Evolutionary conservation across 2,888 invertebrate species (phyloP).

Genomic region (Amblyteles armatorius): DNA sequence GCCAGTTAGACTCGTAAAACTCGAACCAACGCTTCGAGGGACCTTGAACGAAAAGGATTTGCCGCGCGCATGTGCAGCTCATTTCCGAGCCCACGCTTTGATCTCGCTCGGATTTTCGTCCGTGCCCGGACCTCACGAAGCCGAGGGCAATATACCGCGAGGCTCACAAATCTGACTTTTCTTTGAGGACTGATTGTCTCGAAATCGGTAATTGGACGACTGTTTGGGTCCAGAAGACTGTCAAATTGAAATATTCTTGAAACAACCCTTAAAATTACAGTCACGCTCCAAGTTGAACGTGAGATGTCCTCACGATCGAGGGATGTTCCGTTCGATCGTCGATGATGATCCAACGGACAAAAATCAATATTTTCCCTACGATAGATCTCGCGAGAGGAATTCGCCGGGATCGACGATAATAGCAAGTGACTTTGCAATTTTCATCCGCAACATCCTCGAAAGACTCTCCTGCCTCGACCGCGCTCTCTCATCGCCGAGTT

Average conservation of each 20-base stretch:
- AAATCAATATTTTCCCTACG: neutral
- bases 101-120: slow-evolving; percentile 11
- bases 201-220: neutral
- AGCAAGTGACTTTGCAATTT: neutral
- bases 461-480: slow-evolving; percentile 11
- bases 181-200: neutral
- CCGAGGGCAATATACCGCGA: neutral
- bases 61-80: slow-evolving; percentile 10
- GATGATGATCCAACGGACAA: neutral
- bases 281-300: neutral
- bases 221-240: neutral
- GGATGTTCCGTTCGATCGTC: neutral
- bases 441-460: slow-evolving; percentile 19
- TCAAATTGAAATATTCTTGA: neutral
- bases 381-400: neutral
- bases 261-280: neutral
- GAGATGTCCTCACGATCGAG: neutral
- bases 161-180: neutral
- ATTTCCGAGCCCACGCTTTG: slow-evolving; percentile 25
- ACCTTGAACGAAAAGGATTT: slow-evolving; percentile 46
- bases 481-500: slow-evolving; percentile 48
- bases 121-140: neutral
- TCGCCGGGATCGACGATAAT: slow-evolving; percentile 3
- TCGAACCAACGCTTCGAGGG: slow-evolving; percentile 2
- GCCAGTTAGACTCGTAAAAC: slow-evolving; percentile 32